phyloP scores from a whole-genome alignment of 1,140 invertebrate species.

The Drosophila nigrodunni region DNA sequence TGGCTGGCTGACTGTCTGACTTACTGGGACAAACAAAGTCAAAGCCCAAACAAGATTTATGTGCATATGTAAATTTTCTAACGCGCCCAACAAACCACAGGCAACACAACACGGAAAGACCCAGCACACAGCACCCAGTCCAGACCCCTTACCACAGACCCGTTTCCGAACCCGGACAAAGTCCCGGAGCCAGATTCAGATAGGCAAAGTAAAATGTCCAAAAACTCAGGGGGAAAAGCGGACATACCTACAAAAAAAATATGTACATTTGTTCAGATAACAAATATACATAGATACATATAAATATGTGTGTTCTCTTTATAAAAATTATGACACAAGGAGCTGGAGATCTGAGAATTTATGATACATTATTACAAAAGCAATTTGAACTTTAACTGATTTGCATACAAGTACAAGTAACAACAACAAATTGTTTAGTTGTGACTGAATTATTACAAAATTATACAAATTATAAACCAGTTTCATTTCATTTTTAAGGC shows the following conservation, averaged over 20 bases:
- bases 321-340: slow-evolving; percentile 59
- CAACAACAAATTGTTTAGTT: not conserved
- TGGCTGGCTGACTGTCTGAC: not conserved
- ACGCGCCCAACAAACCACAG: slow-evolving; percentile 62
- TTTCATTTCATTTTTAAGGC: too few species aligned
- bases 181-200: slow-evolving; percentile 42
- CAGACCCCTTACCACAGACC: not conserved
- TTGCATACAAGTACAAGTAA: slow-evolving; percentile 3
- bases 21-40: slow-evolving; percentile 60
- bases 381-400: slow-evolving; percentile 29
- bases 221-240: slow-evolving; percentile 10
- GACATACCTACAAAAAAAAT: not conserved
- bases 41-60: slow-evolving; percentile 78
- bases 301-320: slow-evolving; percentile 52
- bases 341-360: slow-evolving; percentile 11
- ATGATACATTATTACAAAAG: slow-evolving; percentile 13
- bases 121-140: not conserved
- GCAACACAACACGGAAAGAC: slow-evolving; percentile 13
- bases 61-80: slow-evolving; percentile 79
- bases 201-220: slow-evolving; percentile 65
- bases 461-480: not conserved
- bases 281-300: slow-evolving; percentile 24
- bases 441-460: not conserved
- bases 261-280: slow-evolving; percentile 10
- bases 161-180: not conserved